Evolutionary conservation across 2,113 vertebrate genomes (phyloP), one percentile per base, ranked within the genome.

Genomic region (Microcebus griseorufus): DNA sequence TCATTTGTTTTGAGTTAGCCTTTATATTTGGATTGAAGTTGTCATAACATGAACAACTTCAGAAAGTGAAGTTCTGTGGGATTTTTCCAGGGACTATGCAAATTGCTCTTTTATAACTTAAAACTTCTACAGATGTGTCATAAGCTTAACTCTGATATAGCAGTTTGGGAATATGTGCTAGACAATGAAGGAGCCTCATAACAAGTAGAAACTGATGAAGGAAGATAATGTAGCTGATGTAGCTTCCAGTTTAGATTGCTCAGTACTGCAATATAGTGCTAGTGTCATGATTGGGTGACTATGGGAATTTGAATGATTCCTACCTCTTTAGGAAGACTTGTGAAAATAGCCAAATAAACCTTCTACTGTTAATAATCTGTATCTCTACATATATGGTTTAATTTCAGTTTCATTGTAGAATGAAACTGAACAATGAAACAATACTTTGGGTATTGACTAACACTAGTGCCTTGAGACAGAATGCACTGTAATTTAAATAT

Each of bases 401-500:
- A 92, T 70, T 93, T 81, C 65, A 82, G 11, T 88, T 93, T 86
- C 51, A 80, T 6, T 94, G 11, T 3, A 88, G n/a, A 53, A 53
- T 53, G 51, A 90, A 81, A 85, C 18, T 76, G 70, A 53, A 53
- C 51, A 53, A 53, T 53, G 51, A 53, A 53, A 53, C 51, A 14
- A 53, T 53, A 53, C 51, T 53, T 53, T 53, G 51, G 51, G 4
- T 87, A 87, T 89, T 89, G 55, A 89, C 5, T 90, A 93, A 55
- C 27, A 69, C 2, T 20, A 27, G 5, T 65, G 86, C 16, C 22
- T 65, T 60, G 87, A 91, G n/a, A 39, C 51, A 81, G 95, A n/a
- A 89, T 90, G 48, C 14, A 86, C 27, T 94, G 39, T 80, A 85
- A 92, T 88, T 92, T 81, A 96, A 67, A 90, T 58, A 23, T 58